Percentiles rank a stretch among this genome's conserved stretches.
Conservation (phyloP, 2,113 vertebrate genomes). For the Calyptommatus sinebrachiatus region DNA sequence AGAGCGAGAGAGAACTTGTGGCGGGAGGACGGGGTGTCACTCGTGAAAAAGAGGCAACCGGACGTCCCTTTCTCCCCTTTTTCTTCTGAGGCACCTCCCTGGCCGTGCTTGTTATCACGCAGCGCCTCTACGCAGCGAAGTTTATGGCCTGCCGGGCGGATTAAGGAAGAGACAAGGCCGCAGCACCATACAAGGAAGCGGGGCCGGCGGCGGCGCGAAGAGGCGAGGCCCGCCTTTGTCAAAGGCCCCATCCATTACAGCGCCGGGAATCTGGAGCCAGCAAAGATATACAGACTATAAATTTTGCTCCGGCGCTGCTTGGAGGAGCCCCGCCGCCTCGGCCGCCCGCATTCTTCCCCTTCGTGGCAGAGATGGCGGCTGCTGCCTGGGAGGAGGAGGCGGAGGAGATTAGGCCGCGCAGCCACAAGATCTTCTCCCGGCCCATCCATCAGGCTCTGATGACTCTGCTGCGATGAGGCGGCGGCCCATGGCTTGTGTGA, state of each 20-base stretch:
- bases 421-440: conserved; percentile 52
- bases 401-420: conserved; percentile 50
- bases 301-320: conserved; percentile 59
- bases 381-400: conserved; percentile 12
- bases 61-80: conserved; percentile 6
- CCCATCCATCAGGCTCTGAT: conserved; percentile 69
- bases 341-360: conserved; percentile 56
- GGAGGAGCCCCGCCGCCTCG: conserved; percentile 45
- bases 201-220: conserved; percentile 35
- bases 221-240: conserved; percentile 67
- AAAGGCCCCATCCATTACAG: conserved; percentile 76
- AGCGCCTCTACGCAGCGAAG: conserved; percentile 58
- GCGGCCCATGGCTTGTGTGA: conserved; percentile 60
- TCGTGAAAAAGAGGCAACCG: conserved; percentile 49
- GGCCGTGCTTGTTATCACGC: conserved; percentile 59
- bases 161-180: conserved; percentile 61
- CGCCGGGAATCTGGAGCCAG: conserved; percentile 87
- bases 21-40: conserved; percentile 54
- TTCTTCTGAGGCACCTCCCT: conserved; percentile 52
- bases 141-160: conserved; percentile 65
- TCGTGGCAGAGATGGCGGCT: conserved; percentile 38
- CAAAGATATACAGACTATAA: conserved; percentile 90
- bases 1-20: not conserved
- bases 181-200: conserved; percentile 78
- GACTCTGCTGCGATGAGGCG: too few relatives aligned